Base-by-base conservation (phyloP, 2,113 vertebrate genomes). In the Hirundichthys speculiger region DNA sequence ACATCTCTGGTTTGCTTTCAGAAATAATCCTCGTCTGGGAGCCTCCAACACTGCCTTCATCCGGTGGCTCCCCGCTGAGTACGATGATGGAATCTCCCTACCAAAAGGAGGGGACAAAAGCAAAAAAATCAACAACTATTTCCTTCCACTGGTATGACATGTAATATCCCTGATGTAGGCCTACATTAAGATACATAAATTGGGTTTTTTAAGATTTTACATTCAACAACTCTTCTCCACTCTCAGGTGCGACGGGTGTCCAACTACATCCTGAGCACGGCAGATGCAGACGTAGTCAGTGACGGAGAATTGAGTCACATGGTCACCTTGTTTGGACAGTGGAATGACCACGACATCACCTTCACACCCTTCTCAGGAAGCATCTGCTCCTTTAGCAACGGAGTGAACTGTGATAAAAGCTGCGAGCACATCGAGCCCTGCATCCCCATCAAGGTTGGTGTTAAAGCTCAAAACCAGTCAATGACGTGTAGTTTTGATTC, bases 261-360 rank as follows among this genome's bases (percentile, higher is more conserved):
- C 67, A 97, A 98, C 0, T 65, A 82, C 45, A 95, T 98, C 12
- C 79, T 96, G 14, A 83, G 48, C 58, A 95, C 94, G 12, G 86
- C 86, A 0, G 90, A 92, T 12, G 73, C 58, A 2, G 86, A 69
- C 20, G 76, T 96, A 30, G 88, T 41, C 2, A 78, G 18, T 4
- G 96, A 98, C 87, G 62, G 20, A 0, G 16, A 90, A 0, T 88
- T 85, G 13, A 80, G 92, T 0, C 90, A 93, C 76, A 70, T 96
- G 69, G 93, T 96, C 82, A 94, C 94, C 80, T 84, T 95, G 59
- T 98, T 94, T 73, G 96, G 95, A 0, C 97, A 98, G 80, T 94
- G 96, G 71, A 84, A 95, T 0, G 96, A 96, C 82, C 96, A 99
- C 0, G 95, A 98, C 53, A 57, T 97, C 19, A 89, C 92, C 64